Conservation (phyloP, 2,113 vertebrate species). For the Dicaeum eximium region DNA sequence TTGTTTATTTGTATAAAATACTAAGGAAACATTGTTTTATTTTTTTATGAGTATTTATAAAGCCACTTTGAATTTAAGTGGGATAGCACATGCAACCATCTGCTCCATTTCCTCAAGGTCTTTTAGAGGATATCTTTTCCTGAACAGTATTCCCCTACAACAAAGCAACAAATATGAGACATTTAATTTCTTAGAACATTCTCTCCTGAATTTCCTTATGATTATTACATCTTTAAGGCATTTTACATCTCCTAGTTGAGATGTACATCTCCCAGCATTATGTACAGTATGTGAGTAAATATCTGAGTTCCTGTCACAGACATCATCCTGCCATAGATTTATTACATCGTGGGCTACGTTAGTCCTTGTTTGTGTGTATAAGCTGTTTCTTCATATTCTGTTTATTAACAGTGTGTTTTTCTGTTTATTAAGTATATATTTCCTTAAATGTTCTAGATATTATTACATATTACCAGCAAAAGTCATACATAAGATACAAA, state of each 20-base stretch:
- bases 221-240: neutral
- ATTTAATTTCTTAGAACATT: neutral
- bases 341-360: neutral
- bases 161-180: neutral
- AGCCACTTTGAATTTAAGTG: neutral
- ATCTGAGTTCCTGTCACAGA: neutral
- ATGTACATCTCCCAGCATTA: neutral
- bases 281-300: neutral
- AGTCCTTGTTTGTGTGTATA: neutral
- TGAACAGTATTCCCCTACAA: neutral
- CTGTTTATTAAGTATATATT: neutral
- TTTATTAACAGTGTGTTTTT: neutral
- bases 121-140: conserved; percentile 18
- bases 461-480: neutral
- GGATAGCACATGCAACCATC: conserved; percentile 18
- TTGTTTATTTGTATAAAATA: neutral
- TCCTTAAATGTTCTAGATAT: neutral
- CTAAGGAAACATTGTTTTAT: neutral
- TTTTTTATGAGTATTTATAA: neutral
- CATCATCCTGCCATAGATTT: neutral
- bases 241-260: neutral
- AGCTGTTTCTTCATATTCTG: neutral
- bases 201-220: neutral
- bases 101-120: conserved; percentile 53
- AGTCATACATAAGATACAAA: neutral